phyloP scores from a whole-genome alignment of 2,888 invertebrate genomes.

The Cataglyphis cursor region DNA sequence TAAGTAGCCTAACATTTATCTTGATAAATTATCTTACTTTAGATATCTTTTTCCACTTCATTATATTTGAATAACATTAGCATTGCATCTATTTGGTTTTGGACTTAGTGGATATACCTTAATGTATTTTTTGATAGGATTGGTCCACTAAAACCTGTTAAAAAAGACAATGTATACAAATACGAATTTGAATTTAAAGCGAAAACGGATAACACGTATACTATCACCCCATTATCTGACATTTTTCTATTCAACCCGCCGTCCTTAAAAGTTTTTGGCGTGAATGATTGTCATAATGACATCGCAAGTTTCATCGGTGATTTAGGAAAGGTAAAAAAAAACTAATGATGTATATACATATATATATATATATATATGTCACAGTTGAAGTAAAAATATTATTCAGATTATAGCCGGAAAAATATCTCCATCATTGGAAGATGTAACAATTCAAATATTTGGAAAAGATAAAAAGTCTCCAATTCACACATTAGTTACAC shows the following conservation, averaged over 20 bases:
- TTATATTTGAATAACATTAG: neutral
- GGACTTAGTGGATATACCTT: constrained; percentile 1
- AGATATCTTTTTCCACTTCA: constrained; percentile 2
- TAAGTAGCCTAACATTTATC: constrained; percentile 64
- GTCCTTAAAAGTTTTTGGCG: constrained; percentile 89
- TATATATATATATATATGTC: neutral
- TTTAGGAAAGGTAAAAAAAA: constrained; percentile 85
- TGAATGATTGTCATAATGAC: constrained; percentile 90
- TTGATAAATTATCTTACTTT: neutral
- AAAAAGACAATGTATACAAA: constrained; percentile 74
- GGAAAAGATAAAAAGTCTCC: constrained; percentile 81
- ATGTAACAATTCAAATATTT: constrained; percentile 82
- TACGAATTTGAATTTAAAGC: constrained; percentile 86
- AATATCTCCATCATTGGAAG: constrained; percentile 81
- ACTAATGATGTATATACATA: constrained; percentile 11
- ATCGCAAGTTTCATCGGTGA: constrained; percentile 90
- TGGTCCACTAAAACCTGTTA: constrained; percentile 78
- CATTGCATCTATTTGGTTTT: neutral
- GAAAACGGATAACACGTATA: constrained; percentile 84
- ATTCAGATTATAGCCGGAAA: constrained; percentile 82
- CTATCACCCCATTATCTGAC: constrained; percentile 91
- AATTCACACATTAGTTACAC: constrained; percentile 87
- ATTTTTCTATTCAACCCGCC: constrained; percentile 91
- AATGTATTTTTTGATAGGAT: constrained; percentile 69
- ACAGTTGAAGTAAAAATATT: constrained; percentile 18